Evolutionary conservation across 2,797 vertebrate genomes (phyloP), one percentile per base, ranked within the genome.

Genomic region (Chanos chanos): DNA sequence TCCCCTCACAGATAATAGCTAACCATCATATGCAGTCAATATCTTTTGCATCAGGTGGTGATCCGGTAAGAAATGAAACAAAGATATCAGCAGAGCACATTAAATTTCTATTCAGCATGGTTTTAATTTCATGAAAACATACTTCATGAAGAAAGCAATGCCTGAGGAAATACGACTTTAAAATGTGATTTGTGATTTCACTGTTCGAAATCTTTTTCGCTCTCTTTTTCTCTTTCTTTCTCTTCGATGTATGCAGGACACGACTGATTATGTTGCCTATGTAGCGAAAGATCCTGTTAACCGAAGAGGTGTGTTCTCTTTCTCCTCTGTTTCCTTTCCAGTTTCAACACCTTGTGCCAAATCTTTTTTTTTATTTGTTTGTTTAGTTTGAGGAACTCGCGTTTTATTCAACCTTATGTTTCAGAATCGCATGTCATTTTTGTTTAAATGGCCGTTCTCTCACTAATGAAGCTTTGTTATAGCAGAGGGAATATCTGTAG

Each of bases 221-320:
- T 18, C 25, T 10, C 3, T 3, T 33, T n/a, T n/a, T n/a, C n/a
- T n/a, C n/a, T n/a, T n/a, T n/a, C 7, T 45, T 63, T 36, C 24
- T 54, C 33, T 74, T 34, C 21, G 55, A 31, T 44, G 21, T 22
- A 72, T 71, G 34, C 50, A 98, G 97, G 97, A 99, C 85, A 98
- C 95, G 41, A 95, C 93, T 37, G 94, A 99, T 86, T 98, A 89
- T 51, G 94, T 99, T 72, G 97, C 97, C 4, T 99, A 99, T 69
- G 95, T 99, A 75, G 97, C 97, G 68, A 99, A 99, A 81, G 97
- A 99, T 81, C 97, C 97, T 36, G 96, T 99, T n/a, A 99, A 99
- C 79, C 92, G 93, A 72, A 91, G 97, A 95, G 97, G 97, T 99
- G 88, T 27, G 15, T 16, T 28, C 13, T 28, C 1, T 54, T 30